These are phyloP conservation scores for Solea solea DNA, from an alignment of 2,113 vertebrate species.

Conservation along the genomic window DNA sequence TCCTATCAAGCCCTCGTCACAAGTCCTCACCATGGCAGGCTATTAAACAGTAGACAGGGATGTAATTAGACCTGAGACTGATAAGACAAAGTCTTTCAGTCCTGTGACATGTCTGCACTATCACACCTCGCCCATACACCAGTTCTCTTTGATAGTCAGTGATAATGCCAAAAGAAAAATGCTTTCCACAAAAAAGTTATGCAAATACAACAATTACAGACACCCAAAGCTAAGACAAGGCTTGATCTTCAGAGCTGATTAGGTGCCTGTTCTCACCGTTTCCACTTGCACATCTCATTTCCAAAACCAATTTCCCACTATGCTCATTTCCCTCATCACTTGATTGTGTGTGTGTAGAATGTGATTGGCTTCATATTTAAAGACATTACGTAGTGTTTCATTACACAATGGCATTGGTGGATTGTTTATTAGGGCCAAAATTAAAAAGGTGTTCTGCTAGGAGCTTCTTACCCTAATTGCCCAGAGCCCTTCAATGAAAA, in stretches of 20 bases:
- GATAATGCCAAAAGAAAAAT: slow-evolving; percentile 46
- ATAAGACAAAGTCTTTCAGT: slow-evolving; percentile 59
- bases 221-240: slow-evolving; percentile 41
- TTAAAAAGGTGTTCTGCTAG: slow-evolving; percentile 75
- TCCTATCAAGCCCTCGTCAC: slow-evolving; percentile 28
- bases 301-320: slow-evolving; percentile 67
- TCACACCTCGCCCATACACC: slow-evolving; percentile 30
- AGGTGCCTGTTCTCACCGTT: slow-evolving; percentile 52
- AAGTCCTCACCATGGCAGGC: slow-evolving; percentile 54
- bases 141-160: slow-evolving; percentile 48
- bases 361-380: slow-evolving; percentile 73
- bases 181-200: slow-evolving; percentile 48
- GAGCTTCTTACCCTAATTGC: slow-evolving; percentile 49
- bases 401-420: slow-evolving; percentile 70
- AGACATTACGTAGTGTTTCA: slow-evolving; percentile 75
- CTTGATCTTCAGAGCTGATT: slow-evolving; percentile 74
- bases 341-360: slow-evolving; percentile 65
- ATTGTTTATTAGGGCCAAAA: slow-evolving; percentile 77
- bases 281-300: slow-evolving; percentile 70
- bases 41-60: slow-evolving; percentile 61
- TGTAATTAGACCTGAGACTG: slow-evolving; percentile 60
- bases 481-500: slow-evolving; percentile 49
- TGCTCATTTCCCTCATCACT: slow-evolving; percentile 42
- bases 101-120: slow-evolving; percentile 54
- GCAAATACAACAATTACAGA: slow-evolving; percentile 77